These are phyloP conservation scores for Micrasema minimum DNA, from an alignment of 1,140 invertebrate genomes.

Conservation along the genomic window DNA sequence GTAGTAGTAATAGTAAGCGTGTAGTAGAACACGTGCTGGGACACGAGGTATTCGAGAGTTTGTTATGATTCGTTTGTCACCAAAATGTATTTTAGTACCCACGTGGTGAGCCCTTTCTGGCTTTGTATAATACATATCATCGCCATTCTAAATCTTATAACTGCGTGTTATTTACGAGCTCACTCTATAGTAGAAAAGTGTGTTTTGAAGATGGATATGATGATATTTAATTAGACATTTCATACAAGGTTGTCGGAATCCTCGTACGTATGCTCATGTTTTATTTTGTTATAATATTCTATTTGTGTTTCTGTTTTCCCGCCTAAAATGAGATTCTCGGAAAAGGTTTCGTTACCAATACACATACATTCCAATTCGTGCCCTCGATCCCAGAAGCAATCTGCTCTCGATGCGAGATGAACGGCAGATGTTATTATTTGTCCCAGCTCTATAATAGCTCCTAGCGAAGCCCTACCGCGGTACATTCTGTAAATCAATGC, in stretches of 20 bases:
- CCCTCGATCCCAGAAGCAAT: background rate
- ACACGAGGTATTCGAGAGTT: conserved; percentile 32
- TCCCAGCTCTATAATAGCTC: conserved; percentile 1
- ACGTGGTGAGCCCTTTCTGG: conserved; percentile 18
- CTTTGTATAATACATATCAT: background rate
- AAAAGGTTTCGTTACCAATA: conserved; percentile 9
- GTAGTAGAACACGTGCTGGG: conserved; percentile 23
- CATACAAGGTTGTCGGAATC: no score
- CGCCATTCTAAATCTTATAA: no score
- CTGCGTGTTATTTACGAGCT: no score
- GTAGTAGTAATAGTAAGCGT: conserved; percentile 13
- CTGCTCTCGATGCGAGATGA: conserved; percentile 20
- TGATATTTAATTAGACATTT: no score
- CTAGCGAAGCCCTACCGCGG: background rate
- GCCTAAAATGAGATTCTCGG: conserved; percentile 3
- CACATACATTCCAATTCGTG: conserved; percentile 18
- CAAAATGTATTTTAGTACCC: conserved; percentile 23
- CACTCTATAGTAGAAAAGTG: no score
- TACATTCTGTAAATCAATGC: no score
- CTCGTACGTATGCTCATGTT: no score
- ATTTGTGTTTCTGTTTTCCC: background rate
- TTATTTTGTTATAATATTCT: no score
- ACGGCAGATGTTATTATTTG: conserved; percentile 29
- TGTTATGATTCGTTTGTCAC: conserved; percentile 35
- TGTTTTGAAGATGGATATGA: no score